Evolutionary conservation across 2,888 invertebrate species (phyloP).

Genomic region (Dynastes grantii): DNA sequence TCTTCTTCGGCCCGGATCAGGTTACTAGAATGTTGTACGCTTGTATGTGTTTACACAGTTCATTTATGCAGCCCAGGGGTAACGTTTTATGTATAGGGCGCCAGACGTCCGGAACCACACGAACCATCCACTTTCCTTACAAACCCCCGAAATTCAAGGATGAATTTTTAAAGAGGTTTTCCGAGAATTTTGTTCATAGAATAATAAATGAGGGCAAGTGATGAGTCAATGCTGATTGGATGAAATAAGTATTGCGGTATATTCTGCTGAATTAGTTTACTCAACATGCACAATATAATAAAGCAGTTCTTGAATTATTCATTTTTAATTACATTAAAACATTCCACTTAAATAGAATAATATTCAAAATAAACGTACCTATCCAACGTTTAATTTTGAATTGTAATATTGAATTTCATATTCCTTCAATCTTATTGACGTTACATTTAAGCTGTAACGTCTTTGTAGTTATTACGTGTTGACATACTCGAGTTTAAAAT

Average conservation of each 20-base stretch:
- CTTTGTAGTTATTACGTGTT: not conserved
- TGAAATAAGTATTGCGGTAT: not conserved
- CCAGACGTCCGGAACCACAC: slow-evolving; percentile 49
- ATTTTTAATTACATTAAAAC: no score
- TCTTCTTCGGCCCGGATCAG: not conserved
- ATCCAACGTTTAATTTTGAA: no score
- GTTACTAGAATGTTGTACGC: slow-evolving; percentile 12
- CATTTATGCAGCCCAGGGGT: slow-evolving; percentile 51
- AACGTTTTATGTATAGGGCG: slow-evolving; percentile 50
- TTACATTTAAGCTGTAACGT: not conserved
- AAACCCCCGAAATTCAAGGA: slow-evolving; percentile 22
- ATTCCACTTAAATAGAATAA: no score
- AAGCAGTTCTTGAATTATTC: no score
- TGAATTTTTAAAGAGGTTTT: slow-evolving; percentile 34
- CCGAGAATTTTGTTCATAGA: slow-evolving; percentile 2
- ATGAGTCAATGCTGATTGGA: not conserved
- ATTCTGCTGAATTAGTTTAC: no score
- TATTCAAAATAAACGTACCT: no score
- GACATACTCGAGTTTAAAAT: slow-evolving; percentile 9
- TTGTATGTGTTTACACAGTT: slow-evolving; percentile 50
- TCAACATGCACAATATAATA: no score
- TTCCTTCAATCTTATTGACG: no score
- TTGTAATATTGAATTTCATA: no score
- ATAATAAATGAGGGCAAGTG: not conserved
- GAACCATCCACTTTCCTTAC: slow-evolving; percentile 30